phyloP scores from a whole-genome alignment of 2,888 invertebrate genomes.

The Eupeodes luniger region DNA sequence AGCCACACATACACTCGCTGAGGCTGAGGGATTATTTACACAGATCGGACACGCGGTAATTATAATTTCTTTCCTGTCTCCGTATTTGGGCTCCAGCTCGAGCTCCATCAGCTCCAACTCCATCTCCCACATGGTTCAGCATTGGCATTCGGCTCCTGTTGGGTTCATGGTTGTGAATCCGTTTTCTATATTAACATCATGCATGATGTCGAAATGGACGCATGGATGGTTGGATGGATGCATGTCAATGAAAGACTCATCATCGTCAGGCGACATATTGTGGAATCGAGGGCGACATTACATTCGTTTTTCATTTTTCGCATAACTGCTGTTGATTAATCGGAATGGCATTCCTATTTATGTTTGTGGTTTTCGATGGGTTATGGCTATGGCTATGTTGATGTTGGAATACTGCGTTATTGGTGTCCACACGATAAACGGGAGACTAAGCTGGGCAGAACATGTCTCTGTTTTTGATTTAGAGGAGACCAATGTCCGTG shows the following conservation, averaged over 20 bases:
- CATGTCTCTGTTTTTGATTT: conserved; percentile 28
- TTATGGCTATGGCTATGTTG: neutral
- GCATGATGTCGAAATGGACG: conserved; percentile 35
- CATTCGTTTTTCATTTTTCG: conserved; percentile 66
- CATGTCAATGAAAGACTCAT: conserved; percentile 72
- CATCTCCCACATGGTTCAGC: neutral
- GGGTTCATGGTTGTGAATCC: neutral
- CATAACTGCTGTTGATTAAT: conserved; percentile 64
- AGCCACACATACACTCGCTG: too few species aligned
- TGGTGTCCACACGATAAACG: conserved; percentile 11
- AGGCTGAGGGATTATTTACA: conserved; percentile 48
- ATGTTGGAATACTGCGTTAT: neutral
- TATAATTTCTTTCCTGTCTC: conserved; percentile 53
- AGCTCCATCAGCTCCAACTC: too few species aligned
- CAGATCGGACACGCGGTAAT: conserved; percentile 70
- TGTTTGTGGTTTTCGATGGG: conserved; percentile 27
- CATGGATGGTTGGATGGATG: conserved; percentile 66
- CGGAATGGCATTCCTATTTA: conserved; percentile 52
- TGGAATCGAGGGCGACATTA: conserved; percentile 66
- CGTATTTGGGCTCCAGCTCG: neutral
- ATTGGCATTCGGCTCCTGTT: neutral
- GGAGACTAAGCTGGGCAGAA: neutral
- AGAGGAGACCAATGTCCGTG: conserved; percentile 40
- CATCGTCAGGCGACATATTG: conserved; percentile 61
- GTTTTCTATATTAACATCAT: conserved; percentile 44